These are phyloP conservation scores for Bergia sp. DNA, from an alignment of 92 coral and sea anemone species.

Conservation along the genomic window DNA sequence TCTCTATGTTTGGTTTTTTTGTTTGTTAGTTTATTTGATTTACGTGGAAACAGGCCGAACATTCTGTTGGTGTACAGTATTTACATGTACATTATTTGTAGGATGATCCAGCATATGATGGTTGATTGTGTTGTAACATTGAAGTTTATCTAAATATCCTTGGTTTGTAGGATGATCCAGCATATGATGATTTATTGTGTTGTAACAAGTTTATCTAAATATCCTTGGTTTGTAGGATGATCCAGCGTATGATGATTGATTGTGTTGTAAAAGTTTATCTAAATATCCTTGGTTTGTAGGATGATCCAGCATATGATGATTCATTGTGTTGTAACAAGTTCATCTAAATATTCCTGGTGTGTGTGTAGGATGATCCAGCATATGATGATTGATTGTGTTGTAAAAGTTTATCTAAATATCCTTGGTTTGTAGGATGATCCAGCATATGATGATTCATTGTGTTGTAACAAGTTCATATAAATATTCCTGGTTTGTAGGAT, in stretches of 20 bases:
- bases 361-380: conserved; percentile 85
- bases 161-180: too few relatives aligned
- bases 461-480: not conserved
- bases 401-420: not conserved
- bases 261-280: not conserved
- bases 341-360: not conserved
- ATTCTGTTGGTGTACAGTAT: too few relatives aligned
- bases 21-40: too few relatives aligned
- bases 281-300: conserved; percentile 54
- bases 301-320: conserved; percentile 90
- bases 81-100: too few relatives aligned
- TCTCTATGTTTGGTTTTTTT: too few relatives aligned
- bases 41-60: too few relatives aligned
- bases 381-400: conserved; percentile 55
- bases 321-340: not conserved
- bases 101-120: too few relatives aligned
- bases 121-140: too few relatives aligned
- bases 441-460: too few relatives aligned
- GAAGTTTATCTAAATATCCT: too few relatives aligned
- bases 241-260: conserved; percentile 85
- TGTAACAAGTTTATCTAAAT: not conserved
- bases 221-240: conserved; percentile 75
- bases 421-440: not conserved
- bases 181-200: too few relatives aligned
- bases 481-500: conserved; percentile 62